Evolutionary conservation across 2,113 vertebrate genomes (phyloP).

Genomic region (Etheostoma cragini): DNA sequence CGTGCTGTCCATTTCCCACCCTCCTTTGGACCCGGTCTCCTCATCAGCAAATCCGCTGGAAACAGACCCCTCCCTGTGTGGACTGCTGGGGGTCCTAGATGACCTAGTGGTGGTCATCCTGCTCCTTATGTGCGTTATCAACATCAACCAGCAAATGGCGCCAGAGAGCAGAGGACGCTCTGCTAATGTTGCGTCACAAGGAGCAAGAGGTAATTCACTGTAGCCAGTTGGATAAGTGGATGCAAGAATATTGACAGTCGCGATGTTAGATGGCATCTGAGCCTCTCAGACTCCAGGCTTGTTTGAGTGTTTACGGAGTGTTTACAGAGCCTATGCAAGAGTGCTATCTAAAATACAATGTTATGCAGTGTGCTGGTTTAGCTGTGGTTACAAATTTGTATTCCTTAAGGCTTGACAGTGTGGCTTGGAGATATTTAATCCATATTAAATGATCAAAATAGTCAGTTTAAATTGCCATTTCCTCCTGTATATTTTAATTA

Average conservation of each 20-base stretch:
- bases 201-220: slow-evolving; percentile 57
- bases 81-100: slow-evolving; percentile 82
- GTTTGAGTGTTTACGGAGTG: slow-evolving; percentile 57
- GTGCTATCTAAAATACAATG: neutral
- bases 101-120: slow-evolving; percentile 86
- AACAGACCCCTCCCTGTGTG: slow-evolving; percentile 77
- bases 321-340: slow-evolving; percentile 44
- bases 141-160: slow-evolving; percentile 85
- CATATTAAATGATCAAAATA: neutral
- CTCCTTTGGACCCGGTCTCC: slow-evolving; percentile 40
- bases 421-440: neutral
- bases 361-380: slow-evolving; percentile 8
- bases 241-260: slow-evolving; percentile 30
- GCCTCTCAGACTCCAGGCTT: slow-evolving; percentile 9
- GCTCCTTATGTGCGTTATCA: slow-evolving; percentile 86
- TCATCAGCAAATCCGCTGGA: slow-evolving; percentile 41
- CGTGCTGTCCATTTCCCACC: slow-evolving; percentile 78
- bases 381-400: slow-evolving; percentile 10
- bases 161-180: slow-evolving; percentile 68
- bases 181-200: slow-evolving; percentile 38
- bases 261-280: slow-evolving; percentile 8
- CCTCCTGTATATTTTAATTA: neutral
- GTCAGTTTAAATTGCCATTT: neutral
- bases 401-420: neutral
- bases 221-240: slow-evolving; percentile 27